A percentile compares a stretch with the other conserved stretches of the same genome.
Conservation (phyloP, 2,888 invertebrate species). For the Drosophila nr. fundita region DNA sequence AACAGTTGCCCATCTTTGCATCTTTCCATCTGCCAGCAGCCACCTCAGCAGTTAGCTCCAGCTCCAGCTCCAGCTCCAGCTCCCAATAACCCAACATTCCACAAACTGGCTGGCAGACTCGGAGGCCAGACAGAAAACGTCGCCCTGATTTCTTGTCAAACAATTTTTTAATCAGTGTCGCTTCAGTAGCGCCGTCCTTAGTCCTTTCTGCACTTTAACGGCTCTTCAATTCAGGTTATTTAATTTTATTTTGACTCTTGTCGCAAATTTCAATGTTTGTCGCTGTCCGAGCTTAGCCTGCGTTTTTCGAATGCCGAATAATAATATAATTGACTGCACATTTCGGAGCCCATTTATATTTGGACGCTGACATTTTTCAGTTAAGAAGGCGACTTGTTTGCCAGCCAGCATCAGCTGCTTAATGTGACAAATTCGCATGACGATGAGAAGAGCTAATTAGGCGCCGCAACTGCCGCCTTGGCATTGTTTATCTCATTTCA, state of each 20-base stretch:
- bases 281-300: slow-evolving; percentile 23
- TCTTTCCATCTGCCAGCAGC: not conserved
- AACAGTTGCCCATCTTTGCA: slow-evolving; percentile 9
- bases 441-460: slow-evolving; percentile 62
- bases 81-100: slow-evolving; percentile 1
- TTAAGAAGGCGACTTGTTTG: slow-evolving; percentile 18
- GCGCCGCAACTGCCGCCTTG: slow-evolving; percentile 52
- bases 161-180: slow-evolving; percentile 81
- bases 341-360: slow-evolving; percentile 53
- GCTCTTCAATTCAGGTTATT: slow-evolving; percentile 42
- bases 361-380: slow-evolving; percentile 53
- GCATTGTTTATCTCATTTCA: slow-evolving; percentile 24
- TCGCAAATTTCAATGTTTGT: slow-evolving; percentile 42
- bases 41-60: not conserved
- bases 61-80: not conserved
- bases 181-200: slow-evolving; percentile 67
- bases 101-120: slow-evolving; percentile 12
- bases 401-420: slow-evolving; percentile 51
- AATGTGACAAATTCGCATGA: slow-evolving; percentile 81
- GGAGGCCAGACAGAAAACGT: slow-evolving; percentile 69
- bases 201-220: slow-evolving; percentile 1
- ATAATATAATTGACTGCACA: slow-evolving; percentile 71
- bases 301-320: slow-evolving; percentile 33
- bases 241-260: slow-evolving; percentile 68
- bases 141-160: slow-evolving; percentile 79